phyloP scores from a whole-genome alignment of 2,888 invertebrate genomes.

The Trachelus iudaicus region DNA sequence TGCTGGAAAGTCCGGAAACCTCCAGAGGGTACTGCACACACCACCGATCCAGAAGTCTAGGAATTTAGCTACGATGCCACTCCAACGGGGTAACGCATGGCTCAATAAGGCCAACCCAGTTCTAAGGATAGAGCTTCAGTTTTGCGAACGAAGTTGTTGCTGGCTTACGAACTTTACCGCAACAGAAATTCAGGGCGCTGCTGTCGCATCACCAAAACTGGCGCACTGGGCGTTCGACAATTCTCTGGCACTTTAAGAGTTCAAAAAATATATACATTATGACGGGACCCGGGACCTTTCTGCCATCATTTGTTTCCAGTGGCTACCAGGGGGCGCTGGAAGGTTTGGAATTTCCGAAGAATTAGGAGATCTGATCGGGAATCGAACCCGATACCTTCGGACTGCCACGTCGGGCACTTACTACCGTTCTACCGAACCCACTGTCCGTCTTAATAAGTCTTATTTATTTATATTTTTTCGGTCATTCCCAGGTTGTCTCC shows the following conservation, averaged over 20 bases:
- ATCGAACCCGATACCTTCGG: no score
- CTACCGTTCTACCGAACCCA: no score
- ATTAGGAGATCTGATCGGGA: no score
- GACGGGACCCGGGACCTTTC: no score
- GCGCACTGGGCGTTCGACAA: background rate
- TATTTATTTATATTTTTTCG: no score
- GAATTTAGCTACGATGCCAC: background rate
- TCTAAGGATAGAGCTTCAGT: slow-evolving; percentile 8
- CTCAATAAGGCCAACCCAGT: slow-evolving; percentile 14
- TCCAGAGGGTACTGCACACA: background rate
- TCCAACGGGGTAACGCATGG: background rate
- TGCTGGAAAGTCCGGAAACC: slow-evolving; percentile 9
- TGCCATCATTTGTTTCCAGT: no score
- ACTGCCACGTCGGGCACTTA: no score
- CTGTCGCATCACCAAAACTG: background rate
- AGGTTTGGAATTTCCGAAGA: no score
- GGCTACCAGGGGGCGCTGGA: no score
- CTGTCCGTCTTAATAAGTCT: no score
- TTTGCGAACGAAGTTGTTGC: background rate
- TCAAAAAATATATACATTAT: background rate
- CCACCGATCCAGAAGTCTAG: background rate
- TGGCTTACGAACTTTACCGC: background rate
- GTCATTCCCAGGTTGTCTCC: no score
- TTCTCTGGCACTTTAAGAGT: background rate
- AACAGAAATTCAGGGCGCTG: background rate